Conservation (phyloP, 2,888 invertebrate genomes). For the Cynaeus angustus region DNA sequence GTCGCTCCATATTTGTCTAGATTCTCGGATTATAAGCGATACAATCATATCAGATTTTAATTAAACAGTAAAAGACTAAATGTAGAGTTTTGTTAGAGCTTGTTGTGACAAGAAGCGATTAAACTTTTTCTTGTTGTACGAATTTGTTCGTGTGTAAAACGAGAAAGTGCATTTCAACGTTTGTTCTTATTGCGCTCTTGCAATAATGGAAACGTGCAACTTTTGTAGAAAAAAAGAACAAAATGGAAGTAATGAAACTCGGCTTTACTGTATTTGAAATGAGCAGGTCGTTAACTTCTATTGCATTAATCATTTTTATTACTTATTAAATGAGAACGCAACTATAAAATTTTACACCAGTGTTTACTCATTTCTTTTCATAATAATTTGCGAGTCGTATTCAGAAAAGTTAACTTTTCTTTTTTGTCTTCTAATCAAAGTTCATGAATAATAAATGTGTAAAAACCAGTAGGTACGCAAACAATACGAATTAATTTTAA, state of each 20-base stretch:
- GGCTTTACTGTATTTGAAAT: background rate
- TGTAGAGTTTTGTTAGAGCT: background rate
- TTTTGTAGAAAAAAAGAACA: background rate
- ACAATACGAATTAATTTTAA: no score
- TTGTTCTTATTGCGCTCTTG: background rate
- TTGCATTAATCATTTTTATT: background rate
- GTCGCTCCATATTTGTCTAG: no score
- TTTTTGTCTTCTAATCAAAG: no score
- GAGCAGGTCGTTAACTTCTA: background rate
- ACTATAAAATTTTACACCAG: no score
- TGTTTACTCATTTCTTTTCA: no score
- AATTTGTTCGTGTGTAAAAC: background rate
- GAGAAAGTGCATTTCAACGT: slow-evolving; percentile 1
- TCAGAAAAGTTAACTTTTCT: no score
- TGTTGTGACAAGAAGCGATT: background rate
- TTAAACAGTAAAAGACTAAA: background rate
- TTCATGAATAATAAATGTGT: no score
- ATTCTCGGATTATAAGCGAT: no score
- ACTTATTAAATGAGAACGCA: background rate
- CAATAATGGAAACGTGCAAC: background rate
- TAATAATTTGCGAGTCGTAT: no score
- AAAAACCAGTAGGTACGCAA: no score
- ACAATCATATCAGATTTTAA: background rate
- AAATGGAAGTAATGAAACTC: background rate
- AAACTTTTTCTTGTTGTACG: background rate